Percentiles rank a stretch among this genome's conserved stretches.
Evolutionary conservation across 2,888 invertebrate genomes (phyloP).

Genomic region (Diarsia mendica): DNA sequence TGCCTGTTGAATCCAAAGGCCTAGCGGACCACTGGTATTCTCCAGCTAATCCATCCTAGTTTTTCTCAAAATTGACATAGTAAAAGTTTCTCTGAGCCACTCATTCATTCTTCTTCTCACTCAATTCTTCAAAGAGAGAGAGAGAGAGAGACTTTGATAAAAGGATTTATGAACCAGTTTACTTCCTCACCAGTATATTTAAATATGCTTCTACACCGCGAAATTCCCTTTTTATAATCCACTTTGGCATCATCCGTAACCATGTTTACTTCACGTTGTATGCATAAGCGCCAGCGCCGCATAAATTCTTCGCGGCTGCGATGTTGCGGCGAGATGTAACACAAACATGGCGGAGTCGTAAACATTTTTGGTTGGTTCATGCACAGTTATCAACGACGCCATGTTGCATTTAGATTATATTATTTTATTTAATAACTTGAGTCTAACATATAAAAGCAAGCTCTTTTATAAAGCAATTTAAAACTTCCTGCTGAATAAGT

Average conservation of each 20-base stretch:
- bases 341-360: constrained; percentile 27
- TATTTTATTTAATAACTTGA: no score
- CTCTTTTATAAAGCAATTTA: no score
- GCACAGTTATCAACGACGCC: not conserved
- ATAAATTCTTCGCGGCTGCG: constrained; percentile 21
- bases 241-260: constrained; percentile 29
- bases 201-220: not conserved
- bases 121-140: not conserved
- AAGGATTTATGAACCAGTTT: not conserved
- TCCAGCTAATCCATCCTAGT: not conserved
- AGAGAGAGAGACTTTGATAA: not conserved
- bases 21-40: no score
- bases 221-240: not conserved
- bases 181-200: not conserved
- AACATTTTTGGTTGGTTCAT: constrained; percentile 11
- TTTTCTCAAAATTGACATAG: not conserved
- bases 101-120: not conserved
- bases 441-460: no score
- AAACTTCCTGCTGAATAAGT: no score
- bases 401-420: not conserved
- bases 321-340: constrained; percentile 13
- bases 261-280: constrained; percentile 36
- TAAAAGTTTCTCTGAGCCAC: not conserved
- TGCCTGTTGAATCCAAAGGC: no score
- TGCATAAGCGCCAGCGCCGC: constrained; percentile 19